Base-by-base conservation (phyloP, 2,113 vertebrate genomes). In the Progne subis region DNA sequence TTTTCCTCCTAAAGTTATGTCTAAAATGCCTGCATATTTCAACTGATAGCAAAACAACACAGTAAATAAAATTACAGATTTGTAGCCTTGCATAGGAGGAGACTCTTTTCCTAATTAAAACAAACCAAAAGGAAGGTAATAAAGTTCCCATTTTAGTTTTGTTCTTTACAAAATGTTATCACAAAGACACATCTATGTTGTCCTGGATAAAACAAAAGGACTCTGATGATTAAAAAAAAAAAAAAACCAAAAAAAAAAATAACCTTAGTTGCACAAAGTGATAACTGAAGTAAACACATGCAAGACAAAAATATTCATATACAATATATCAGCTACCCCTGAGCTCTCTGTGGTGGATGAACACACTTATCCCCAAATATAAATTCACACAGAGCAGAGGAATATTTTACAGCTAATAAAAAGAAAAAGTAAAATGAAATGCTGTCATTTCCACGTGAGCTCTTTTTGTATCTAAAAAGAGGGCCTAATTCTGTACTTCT, bases 401-500 rank as follows among this genome's bases (percentile, higher is more conserved):
- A 92, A 85, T 81, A 87, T 91, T 78, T 85, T 52, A 79, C 31
- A 81, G 28, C 28, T 46, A 84, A 83, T 23, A 60, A 31, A 37
- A 56, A 72, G 79, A 43, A 50, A 76, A 43, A 9, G 25, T 16
- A 46, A 86, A 94, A 90, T 57, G 10, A 90, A 91, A 80, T 56
- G n/a, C 34, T 91, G 81, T 65, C 63, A 78, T 91, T 95, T 93
- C 63, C 90, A 94, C 0, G 19, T 64, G n/a, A 86, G 64, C 34
- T 95, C 71, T 61, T 82, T 83, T 90, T 79, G 64, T 81, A 84
- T 81, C 74, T 80, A 67, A 95, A 86, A 88, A 88, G 41, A 69
- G 44, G 41, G n/a, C 21, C 63, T 88, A 69, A 80, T 63, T 82
- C 87, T 80, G 71, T 57, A 65, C 44, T 86, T 82, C 69, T 44